These are phyloP conservation scores for Papilio gigon DNA, from an alignment of 2,888 invertebrate genomes.

Conservation along the genomic window DNA sequence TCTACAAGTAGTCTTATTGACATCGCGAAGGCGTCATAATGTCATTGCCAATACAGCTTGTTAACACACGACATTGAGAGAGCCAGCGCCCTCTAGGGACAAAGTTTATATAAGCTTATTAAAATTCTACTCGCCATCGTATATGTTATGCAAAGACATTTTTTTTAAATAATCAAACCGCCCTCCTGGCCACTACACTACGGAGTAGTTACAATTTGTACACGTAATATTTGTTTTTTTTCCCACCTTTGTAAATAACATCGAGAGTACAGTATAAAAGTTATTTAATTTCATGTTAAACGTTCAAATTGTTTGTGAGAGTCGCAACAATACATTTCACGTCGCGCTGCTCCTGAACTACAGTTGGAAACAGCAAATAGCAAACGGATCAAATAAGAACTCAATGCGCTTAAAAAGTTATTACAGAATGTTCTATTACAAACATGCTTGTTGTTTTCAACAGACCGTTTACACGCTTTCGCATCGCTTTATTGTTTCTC, in stretches of 20 bases:
- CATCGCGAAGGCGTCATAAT: conserved; percentile 9
- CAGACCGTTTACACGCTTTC: not conserved
- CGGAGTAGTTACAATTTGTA: no score
- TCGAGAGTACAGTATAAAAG: not conserved
- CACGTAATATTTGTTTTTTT: no score
- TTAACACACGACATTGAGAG: conserved; percentile 19
- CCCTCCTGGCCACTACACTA: no score
- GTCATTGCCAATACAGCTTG: conserved; percentile 20
- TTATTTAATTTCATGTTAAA: not conserved
- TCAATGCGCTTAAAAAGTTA: conserved; percentile 8
- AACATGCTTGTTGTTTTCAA: not conserved
- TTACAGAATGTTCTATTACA: not conserved
- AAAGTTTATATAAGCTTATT: conserved; percentile 46
- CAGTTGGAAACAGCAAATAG: not conserved
- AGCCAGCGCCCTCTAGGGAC: conserved; percentile 30
- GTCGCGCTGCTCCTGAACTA: not conserved
- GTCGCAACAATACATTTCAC: not conserved
- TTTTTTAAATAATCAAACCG: no score
- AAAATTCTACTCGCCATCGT: conserved; percentile 45
- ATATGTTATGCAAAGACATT: no score
- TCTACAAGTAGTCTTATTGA: conserved; percentile 28
- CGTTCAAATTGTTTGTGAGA: not conserved
- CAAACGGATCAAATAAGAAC: conserved; percentile 9
- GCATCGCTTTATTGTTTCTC: not conserved
- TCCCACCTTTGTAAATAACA: no score